These are phyloP conservation scores for Peromyscus nudipes DNA, from an alignment of 2,797 vertebrate species.

Conservation along the genomic window DNA sequence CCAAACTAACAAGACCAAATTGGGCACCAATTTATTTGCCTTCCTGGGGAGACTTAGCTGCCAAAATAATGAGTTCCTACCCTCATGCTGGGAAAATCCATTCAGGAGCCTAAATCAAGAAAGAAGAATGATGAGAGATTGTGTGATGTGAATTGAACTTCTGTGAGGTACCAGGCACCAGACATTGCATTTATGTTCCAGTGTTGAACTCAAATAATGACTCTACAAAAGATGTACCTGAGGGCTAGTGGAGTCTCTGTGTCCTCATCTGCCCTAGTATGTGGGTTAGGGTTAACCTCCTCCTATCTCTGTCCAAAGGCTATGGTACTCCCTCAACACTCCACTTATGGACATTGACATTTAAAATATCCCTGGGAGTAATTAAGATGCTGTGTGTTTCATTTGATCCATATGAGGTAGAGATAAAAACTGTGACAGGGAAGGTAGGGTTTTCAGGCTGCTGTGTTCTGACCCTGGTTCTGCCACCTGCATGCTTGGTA, in stretches of 20 bases:
- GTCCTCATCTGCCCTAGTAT: neutral
- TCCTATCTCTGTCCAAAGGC: neutral
- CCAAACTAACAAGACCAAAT: slow-evolving; percentile 7
- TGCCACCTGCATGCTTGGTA: neutral
- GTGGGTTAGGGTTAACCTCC: neutral
- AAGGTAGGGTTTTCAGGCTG: neutral
- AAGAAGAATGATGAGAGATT: neutral
- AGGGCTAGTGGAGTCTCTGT: neutral
- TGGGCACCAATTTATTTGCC: slow-evolving; percentile 25
- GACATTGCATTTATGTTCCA: too few species aligned
- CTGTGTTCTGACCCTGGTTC: neutral
- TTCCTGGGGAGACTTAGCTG: neutral
- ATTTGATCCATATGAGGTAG: neutral
- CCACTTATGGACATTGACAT: neutral
- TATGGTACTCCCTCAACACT: neutral
- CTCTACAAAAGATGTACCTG: neutral
- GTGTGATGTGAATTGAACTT: neutral
- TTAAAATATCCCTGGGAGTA: neutral
- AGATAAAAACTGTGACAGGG: neutral
- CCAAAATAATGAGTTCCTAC: slow-evolving; percentile 27
- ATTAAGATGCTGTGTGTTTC: neutral
- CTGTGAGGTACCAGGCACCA: neutral
- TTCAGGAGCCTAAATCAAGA: neutral
- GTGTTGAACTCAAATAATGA: neutral
- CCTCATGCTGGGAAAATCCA: slow-evolving; percentile 22